These are phyloP conservation scores for Cephus pygmeus DNA, from an alignment of 2,888 invertebrate genomes.

Conservation along the genomic window DNA sequence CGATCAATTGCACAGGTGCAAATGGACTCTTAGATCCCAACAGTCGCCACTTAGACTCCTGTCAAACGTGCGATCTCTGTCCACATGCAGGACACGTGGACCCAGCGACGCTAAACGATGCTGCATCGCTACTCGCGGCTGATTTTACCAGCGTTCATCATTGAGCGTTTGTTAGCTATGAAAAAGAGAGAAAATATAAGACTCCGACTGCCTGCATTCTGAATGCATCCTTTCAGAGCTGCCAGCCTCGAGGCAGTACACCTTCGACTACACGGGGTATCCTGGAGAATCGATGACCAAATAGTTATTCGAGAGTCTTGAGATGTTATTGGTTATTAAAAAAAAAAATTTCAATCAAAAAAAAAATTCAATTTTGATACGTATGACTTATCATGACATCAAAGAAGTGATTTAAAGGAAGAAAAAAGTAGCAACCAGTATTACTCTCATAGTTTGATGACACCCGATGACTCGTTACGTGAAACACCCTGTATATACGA, in stretches of 20 bases:
- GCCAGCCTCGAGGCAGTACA: not conserved
- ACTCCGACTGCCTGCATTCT: not conserved
- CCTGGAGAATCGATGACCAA: not conserved
- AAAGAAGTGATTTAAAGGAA: not conserved
- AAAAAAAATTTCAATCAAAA: not conserved
- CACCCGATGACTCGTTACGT: not conserved
- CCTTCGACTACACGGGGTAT: not conserved
- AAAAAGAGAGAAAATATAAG: not conserved
- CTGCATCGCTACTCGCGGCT: not conserved
- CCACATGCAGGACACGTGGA: not conserved
- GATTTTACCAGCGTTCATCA: not conserved
- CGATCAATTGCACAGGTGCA: not conserved
- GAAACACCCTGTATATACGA: constrained; percentile 2
- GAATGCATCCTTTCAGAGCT: not conserved
- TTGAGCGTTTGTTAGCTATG: not conserved
- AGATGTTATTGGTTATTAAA: not conserved
- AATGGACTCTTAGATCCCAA: not conserved
- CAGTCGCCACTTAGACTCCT: not conserved
- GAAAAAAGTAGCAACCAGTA: not conserved
- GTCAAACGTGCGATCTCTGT: not conserved
- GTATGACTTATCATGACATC: not conserved
- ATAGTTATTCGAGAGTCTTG: not conserved
- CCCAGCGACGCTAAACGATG: not conserved
- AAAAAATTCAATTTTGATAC: not conserved
- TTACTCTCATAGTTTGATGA: not conserved